A percentile compares a stretch with the other conserved stretches of the same genome.
Evolutionary conservation across 2,888 invertebrate species (phyloP).

Genomic region (Pristionchus maxplancki): DNA sequence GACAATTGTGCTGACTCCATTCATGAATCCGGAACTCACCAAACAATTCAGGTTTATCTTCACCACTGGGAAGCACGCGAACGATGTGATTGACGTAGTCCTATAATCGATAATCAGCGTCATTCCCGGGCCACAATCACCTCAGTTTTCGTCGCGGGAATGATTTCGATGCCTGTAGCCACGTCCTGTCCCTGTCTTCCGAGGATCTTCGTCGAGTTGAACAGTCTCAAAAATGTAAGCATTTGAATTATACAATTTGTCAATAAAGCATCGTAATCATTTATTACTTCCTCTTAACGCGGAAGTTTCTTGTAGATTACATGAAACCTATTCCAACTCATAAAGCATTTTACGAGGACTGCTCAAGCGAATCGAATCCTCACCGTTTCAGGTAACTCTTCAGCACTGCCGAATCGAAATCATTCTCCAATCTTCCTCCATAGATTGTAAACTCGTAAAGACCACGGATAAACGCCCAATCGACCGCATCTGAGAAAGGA

Average conservation of each 20-base stretch:
- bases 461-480: conserved; percentile 88
- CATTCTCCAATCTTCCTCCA: conserved; percentile 89
- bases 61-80: conserved; percentile 79
- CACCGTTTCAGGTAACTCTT: conserved; percentile 83
- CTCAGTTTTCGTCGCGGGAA: conserved; percentile 27
- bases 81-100: conserved; percentile 82
- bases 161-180: conserved; percentile 59
- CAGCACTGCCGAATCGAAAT: conserved; percentile 85
- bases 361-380: no score
- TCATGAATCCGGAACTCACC: not conserved
- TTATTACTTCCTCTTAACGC: not conserved
- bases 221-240: conserved; percentile 22
- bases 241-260: not conserved
- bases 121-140: not conserved
- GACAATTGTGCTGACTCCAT: conserved; percentile 77
- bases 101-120: conserved; percentile 48
- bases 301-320: not conserved
- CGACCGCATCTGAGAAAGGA: conserved; percentile 72
- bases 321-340: not conserved
- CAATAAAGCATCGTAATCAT: no score
- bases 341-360: no score
- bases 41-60: conserved; percentile 55
- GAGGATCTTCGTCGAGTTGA: conserved; percentile 62
- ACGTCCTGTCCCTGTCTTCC: conserved; percentile 60
- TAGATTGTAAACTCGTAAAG: conserved; percentile 88